A percentile compares a stretch with the other conserved stretches of the same genome.
Evolutionary conservation across 2,113 vertebrate genomes (phyloP).

Genomic region (Lophius piscatorius): DNA sequence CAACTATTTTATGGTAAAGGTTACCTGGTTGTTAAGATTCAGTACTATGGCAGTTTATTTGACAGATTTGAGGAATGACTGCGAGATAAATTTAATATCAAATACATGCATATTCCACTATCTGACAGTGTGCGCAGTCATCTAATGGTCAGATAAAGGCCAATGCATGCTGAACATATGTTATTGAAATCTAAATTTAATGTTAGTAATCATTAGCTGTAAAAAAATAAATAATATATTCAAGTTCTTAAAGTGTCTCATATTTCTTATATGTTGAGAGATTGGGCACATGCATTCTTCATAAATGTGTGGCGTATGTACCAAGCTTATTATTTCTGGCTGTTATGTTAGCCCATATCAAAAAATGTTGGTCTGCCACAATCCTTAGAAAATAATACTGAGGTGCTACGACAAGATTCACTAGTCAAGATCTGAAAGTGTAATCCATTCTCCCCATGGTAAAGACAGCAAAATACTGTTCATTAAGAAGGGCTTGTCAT

Average conservation of each 20-base stretch:
- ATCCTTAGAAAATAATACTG: slow-evolving; percentile 29
- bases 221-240: slow-evolving; percentile 13
- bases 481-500: slow-evolving; percentile 15
- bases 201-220: slow-evolving; percentile 12
- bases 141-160: slow-evolving; percentile 36
- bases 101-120: slow-evolving; percentile 19
- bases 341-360: slow-evolving; percentile 25
- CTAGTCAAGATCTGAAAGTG: slow-evolving; percentile 17
- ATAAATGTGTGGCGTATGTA: slow-evolving; percentile 40
- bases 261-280: slow-evolving; percentile 29
- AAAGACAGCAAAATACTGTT: slow-evolving; percentile 43
- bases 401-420: slow-evolving; percentile 35
- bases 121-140: slow-evolving; percentile 16
- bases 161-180: slow-evolving; percentile 53
- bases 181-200: slow-evolving; percentile 22
- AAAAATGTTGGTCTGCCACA: slow-evolving; percentile 25
- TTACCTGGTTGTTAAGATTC: slow-evolving; percentile 8
- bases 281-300: slow-evolving; percentile 44
- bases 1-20: slow-evolving; percentile 5
- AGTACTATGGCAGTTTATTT: slow-evolving; percentile 17
- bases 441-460: slow-evolving; percentile 28
- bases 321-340: slow-evolving; percentile 28
- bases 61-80: slow-evolving; percentile 7
- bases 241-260: slow-evolving; percentile 1
- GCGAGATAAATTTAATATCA: slow-evolving; percentile 3